Percentiles rank a stretch among this genome's conserved stretches.
phyloP scores from a whole-genome alignment of 2,797 vertebrate genomes.

The Chromis chromis region DNA sequence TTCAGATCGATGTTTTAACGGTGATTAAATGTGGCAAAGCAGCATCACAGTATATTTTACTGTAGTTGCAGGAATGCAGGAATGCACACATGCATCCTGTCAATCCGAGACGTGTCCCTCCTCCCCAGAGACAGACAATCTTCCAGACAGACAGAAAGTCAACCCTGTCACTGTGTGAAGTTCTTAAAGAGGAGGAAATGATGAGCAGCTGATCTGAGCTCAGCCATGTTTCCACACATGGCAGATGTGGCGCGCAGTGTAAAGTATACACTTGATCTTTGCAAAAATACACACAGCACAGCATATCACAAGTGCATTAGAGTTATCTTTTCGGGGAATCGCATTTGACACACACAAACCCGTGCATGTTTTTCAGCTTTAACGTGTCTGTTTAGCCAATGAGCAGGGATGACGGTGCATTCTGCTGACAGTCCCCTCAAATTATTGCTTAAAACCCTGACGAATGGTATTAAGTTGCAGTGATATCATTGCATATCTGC shows the following conservation, averaged over 20 bases:
- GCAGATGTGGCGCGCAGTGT: constrained; percentile 52
- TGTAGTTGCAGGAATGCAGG: constrained; percentile 9
- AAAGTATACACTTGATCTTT: constrained; percentile 60
- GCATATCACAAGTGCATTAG: constrained; percentile 10
- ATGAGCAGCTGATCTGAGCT: constrained; percentile 73
- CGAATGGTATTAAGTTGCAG: constrained; percentile 22
- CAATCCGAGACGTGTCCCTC: constrained; percentile 60
- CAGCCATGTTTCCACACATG: constrained; percentile 45
- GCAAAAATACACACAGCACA: constrained; percentile 45
- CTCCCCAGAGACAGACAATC: constrained; percentile 62
- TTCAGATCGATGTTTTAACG: constrained; percentile 23
- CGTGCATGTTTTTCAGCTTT: constrained; percentile 39
- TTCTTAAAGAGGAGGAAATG: constrained; percentile 57
- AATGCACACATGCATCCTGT: constrained; percentile 49
- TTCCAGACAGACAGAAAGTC: constrained; percentile 76
- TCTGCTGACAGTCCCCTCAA: constrained; percentile 49
- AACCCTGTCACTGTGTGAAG: constrained; percentile 60
- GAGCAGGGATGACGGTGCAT: constrained; percentile 27
- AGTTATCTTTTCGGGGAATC: constrained; percentile 31
- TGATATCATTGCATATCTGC: constrained; percentile 33
- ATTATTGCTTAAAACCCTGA: constrained; percentile 39
- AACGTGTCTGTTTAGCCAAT: constrained; percentile 15
- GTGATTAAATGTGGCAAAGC: constrained; percentile 38
- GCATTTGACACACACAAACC: constrained; percentile 42
- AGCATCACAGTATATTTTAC: constrained; percentile 24